Base-by-base conservation (phyloP, 2,888 invertebrate genomes). In the Zele albiditarsus region DNA sequence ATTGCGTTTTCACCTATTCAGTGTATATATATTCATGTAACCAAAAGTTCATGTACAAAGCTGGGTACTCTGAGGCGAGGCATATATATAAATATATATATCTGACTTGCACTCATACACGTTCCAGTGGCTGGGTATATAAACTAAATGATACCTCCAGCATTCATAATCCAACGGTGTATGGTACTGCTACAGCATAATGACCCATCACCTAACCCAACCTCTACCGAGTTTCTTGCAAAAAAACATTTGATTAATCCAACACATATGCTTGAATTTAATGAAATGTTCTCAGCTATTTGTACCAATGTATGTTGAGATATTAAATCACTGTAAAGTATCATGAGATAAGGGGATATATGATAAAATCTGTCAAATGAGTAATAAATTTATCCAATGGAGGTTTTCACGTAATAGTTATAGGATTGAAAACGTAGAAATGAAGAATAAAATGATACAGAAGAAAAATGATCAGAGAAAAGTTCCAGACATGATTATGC, bases 161-260 rank as follows among this genome's bases (percentile, higher is more conserved):
- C 38, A 31, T 63, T 63, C 63, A 63, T 63, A 63, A 63, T 63
- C 33, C 63, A 31, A 31, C 28, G 2, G 62, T 62, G 31, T 62
- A n/a, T 62, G 28, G 3, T 27, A 31, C 62, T 62, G n/a, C 28
- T 62, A 28, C 16, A 28, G 28, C 14, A 62, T 31, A 62, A 28
- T 62, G n/a, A 31, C 62, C 27, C 28, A n/a, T 31, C 25, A 62
- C 27, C 58, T 27, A 28, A 53, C 20, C 20, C 53, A 53, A 53
- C 8, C 53, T 53, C n/a, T 23, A 8, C 8, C n/a, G n/a, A 53
- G 8, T 53, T 53, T 20, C 0, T 53, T 2, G 20, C 3, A 20
- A 23, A 53, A 53, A 46, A 46, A 46, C 3, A 46, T 46, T 14
- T 46, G n/a, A n/a, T 46, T 46, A 46, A 46, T 46, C 46, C n/a